Evolutionary conservation across 2,888 invertebrate genomes (phyloP).

Genomic region (Nephrotoma appendiculata): DNA sequence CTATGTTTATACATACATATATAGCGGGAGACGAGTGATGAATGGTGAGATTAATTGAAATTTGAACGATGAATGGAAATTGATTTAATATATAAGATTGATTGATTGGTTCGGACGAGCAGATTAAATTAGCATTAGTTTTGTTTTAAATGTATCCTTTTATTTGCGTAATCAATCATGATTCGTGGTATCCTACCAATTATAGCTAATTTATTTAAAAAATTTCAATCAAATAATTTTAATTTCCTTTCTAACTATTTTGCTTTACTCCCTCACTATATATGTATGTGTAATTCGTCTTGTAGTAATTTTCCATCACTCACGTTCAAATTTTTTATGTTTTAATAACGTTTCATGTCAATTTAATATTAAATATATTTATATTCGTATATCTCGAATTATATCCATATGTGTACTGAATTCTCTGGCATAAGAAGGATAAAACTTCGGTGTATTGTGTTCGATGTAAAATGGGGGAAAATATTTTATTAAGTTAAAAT

Average conservation of each 20-base stretch:
- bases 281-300: neutral
- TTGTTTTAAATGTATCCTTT: neutral
- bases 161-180: too few species aligned
- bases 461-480: neutral
- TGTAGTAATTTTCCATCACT: neutral
- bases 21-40: neutral
- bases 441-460: neutral
- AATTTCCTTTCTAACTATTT: neutral
- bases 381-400: neutral
- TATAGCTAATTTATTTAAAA: neutral
- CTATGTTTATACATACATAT: neutral
- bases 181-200: neutral
- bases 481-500: neutral
- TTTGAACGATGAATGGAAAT: neutral
- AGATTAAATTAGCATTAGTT: neutral
- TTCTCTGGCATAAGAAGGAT: neutral
- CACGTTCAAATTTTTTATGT: neutral
- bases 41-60: neutral
- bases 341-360: neutral
- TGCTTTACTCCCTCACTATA: neutral
- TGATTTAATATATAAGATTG: neutral
- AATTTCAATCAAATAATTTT: neutral
- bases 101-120: neutral
- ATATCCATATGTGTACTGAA: neutral
- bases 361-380: neutral